A percentile compares a stretch with the other conserved stretches of the same genome.
Evolutionary conservation across 2,113 vertebrate genomes (phyloP).

Genomic region (Dicerorhinus sumatrensis): DNA sequence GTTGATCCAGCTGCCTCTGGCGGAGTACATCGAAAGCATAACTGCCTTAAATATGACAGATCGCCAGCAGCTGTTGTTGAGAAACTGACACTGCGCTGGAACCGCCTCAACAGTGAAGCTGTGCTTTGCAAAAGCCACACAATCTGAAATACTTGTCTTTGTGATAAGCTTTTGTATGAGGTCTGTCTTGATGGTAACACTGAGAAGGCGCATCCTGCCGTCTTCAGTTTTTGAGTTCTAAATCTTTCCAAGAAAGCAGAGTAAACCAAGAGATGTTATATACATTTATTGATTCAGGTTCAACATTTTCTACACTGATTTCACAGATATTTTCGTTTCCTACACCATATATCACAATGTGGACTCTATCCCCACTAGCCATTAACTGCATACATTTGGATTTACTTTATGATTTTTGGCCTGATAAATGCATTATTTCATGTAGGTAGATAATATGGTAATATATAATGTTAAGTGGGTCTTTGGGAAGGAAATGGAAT

Average conservation of each 20-base stretch:
- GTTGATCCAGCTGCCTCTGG: constrained; percentile 79
- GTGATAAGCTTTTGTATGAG: constrained; percentile 32
- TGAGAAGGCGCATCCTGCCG: constrained; percentile 29
- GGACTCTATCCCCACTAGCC: neutral
- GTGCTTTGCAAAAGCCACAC: constrained; percentile 56
- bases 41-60: constrained; percentile 74
- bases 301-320: neutral
- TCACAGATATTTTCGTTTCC: neutral
- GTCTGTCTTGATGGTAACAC: neutral
- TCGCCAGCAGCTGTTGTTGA: constrained; percentile 80
- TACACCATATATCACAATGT: neutral
- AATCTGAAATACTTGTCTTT: constrained; percentile 39
- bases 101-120: constrained; percentile 60
- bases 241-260: constrained; percentile 42
- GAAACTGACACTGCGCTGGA: constrained; percentile 51
- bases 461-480: constrained; percentile 37
- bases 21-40: constrained; percentile 69
- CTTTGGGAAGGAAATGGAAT: constrained; percentile 41
- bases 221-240: neutral
- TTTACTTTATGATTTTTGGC: constrained; percentile 49
- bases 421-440: neutral
- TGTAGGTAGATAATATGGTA: neutral
- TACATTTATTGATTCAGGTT: neutral
- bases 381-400: neutral
- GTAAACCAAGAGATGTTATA: neutral